These are phyloP conservation scores for Turdus rufiventris DNA, from an alignment of 2,113 vertebrate genomes.

Conservation along the genomic window DNA sequence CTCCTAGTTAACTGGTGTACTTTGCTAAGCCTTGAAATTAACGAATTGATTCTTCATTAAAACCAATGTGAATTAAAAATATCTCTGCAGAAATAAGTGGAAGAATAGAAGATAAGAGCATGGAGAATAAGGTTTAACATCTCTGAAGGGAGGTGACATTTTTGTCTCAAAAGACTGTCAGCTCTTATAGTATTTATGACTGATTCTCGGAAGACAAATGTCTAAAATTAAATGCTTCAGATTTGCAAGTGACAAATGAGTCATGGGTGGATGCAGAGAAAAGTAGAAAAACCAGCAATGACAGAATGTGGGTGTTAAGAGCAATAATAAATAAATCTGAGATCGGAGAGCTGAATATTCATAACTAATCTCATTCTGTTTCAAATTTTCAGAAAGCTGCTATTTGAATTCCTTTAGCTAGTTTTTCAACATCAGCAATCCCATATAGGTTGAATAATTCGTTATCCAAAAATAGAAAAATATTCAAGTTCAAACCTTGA, in stretches of 20 bases:
- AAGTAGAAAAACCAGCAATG: slow-evolving; percentile 5
- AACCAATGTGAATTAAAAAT: background rate
- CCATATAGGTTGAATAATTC: background rate
- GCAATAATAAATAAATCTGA: slow-evolving; percentile 26
- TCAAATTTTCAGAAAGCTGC: background rate
- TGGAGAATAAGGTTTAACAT: background rate
- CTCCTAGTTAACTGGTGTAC: background rate
- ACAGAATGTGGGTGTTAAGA: background rate
- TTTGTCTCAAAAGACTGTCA: background rate
- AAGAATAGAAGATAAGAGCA: background rate
- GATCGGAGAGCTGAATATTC: background rate
- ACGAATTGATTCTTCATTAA: background rate
- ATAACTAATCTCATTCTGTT: background rate
- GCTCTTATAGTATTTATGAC: background rate
- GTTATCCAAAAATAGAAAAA: background rate
- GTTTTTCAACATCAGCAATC: background rate
- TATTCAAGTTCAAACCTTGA: background rate
- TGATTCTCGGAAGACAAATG: background rate
- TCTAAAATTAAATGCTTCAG: slow-evolving; percentile 31
- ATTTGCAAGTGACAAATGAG: slow-evolving; percentile 21
- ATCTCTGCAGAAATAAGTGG: background rate
- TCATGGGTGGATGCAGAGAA: background rate
- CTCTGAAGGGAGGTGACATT: background rate
- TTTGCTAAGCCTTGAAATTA: background rate
- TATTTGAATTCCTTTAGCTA: background rate